These are phyloP conservation scores for Zootermopsis nevadensis DNA, from an alignment of 2,888 invertebrate species.

Conservation along the genomic window DNA sequence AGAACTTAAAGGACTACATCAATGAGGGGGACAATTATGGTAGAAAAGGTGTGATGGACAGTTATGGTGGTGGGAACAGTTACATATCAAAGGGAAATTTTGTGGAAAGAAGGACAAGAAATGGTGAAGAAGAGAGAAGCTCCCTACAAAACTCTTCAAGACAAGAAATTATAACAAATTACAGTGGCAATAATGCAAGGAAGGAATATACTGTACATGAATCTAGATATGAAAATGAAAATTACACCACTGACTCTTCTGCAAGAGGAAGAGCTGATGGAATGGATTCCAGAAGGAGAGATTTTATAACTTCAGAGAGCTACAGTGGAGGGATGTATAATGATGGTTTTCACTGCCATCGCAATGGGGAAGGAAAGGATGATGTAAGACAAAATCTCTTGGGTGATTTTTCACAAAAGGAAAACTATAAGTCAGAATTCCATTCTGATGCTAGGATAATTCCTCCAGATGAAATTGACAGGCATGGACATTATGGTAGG, in stretches of 20 bases:
- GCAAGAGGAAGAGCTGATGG: slow-evolving; percentile 74
- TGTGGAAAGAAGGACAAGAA: slow-evolving; percentile 10
- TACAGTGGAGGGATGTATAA: slow-evolving; percentile 37
- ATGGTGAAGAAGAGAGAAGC: slow-evolving; percentile 8
- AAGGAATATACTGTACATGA: slow-evolving; percentile 48
- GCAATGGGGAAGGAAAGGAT: slow-evolving; percentile 54
- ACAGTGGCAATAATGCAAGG: slow-evolving; percentile 27
- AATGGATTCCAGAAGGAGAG: slow-evolving; percentile 68
- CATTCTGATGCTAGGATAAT: slow-evolving; percentile 40
- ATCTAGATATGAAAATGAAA: slow-evolving; percentile 53
- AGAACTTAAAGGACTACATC: slow-evolving; percentile 22
- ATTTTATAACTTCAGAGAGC: slow-evolving; percentile 32
- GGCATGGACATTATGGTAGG: not conserved
- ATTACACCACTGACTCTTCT: slow-evolving; percentile 62
- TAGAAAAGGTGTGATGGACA: not conserved
- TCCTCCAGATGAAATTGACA: slow-evolving; percentile 17
- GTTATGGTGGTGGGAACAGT: slow-evolving; percentile 13
- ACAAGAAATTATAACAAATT: slow-evolving; percentile 14
- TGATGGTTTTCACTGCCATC: slow-evolving; percentile 58
- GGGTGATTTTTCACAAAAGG: slow-evolving; percentile 55
- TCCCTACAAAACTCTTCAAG: slow-evolving; percentile 21
- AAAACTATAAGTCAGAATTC: slow-evolving; percentile 55
- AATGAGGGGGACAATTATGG: not conserved
- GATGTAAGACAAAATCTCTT: slow-evolving; percentile 14
- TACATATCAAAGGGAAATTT: slow-evolving; percentile 24